Evolutionary conservation across 2,888 invertebrate species (phyloP), one percentile per base, ranked within the genome.

Genomic region (Lingula anatina): DNA sequence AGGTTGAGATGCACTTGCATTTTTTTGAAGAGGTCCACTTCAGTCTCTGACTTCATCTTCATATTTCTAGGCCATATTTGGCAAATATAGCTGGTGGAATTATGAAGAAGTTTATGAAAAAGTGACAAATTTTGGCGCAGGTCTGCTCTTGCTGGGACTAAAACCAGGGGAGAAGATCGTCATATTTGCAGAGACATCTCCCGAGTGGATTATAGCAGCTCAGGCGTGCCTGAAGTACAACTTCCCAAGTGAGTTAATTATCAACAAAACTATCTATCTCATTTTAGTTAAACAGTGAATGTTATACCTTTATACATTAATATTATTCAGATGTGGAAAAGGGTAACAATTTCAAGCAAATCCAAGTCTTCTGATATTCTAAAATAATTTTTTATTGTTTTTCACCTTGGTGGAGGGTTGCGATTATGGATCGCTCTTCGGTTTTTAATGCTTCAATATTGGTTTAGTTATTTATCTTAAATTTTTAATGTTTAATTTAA

Each of bases 191-290:
- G 99, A 99, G 80, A 99, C 97, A 0, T 83, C 96, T 62, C 90
- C 90, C 43, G 97, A 99, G 80, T 99, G 99, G 99, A 88, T 97
- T 86, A 82, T 96, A 44, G 89, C 93, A 0, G 94, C 95, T 1
- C 90, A 96, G 71, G 95, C 93, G 46, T 89, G 94, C 78, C 94
- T 99, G 81, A 91, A 90, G 75, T 90, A 89, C 79, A 92, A 89
- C 76, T 87, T 92, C 72, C 88, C 91, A 44, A 83, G 88, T 88
- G 62, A 68, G 61, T 51, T 31, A n/a, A n/a, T n/a, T n/a, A n/a
- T 31, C 15, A 31, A 31, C 9, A 31, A 31, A 31, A 12, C 35
- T 12, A 31, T 12, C 35, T n/a, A n/a, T 31, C 35, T 31, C 35
- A 31, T n/a, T 31, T n/a, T n/a, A n/a, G n/a, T n/a, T n/a, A n/a